Evolutionary conservation across 1,140 invertebrate genomes (phyloP), one percentile per base, ranked within the genome.

Genomic region (Drosophila santomea): DNA sequence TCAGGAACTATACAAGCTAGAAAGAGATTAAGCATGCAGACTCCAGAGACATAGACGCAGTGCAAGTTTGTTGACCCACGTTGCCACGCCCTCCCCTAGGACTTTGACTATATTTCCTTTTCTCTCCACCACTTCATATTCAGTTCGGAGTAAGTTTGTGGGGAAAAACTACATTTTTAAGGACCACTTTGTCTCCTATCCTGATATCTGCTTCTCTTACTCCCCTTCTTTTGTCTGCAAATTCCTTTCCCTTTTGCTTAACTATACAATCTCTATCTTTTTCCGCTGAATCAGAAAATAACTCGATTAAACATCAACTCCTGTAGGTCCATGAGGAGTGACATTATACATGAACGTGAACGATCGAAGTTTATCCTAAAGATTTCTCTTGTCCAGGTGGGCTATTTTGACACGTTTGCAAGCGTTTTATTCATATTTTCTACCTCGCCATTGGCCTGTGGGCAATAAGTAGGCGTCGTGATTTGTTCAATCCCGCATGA

Each of bases 311-410:
- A 72, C 62, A 48, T 28, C n/a, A 48, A n/a, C 25, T 81, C 63
- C 68, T 43, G 76, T 80, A 10, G 63, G 69, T 6, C 77, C 59
- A 73, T 78, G 71, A 15, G 79, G 80, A 14, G 71, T 83, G 12
- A 78, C 67, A 38, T 80, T 83, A 5, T 69, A 69, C 63, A 68
- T 76, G 15, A 44, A 17, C 17, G 43, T 44, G 8, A 44, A 44
- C 4, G 43, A 10, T 44, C 15, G 8, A 17, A 44, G 20, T 20
- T 44, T 15, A 44, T 20, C 43, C 17, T 44, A 20, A 11, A 44
- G 43, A 44, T 44, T 15, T 6, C 17, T 44, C 2, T 44, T 44
- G 43, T 44, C 15, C 15, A 44, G n/a, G 17, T 43, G 41, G 7
- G 15, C 41, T 17, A 43, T 43, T 15, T 43, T 43, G 0, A 43